Base-by-base conservation (phyloP, 2,113 vertebrate genomes). In the Peucedramus taeniatus region DNA sequence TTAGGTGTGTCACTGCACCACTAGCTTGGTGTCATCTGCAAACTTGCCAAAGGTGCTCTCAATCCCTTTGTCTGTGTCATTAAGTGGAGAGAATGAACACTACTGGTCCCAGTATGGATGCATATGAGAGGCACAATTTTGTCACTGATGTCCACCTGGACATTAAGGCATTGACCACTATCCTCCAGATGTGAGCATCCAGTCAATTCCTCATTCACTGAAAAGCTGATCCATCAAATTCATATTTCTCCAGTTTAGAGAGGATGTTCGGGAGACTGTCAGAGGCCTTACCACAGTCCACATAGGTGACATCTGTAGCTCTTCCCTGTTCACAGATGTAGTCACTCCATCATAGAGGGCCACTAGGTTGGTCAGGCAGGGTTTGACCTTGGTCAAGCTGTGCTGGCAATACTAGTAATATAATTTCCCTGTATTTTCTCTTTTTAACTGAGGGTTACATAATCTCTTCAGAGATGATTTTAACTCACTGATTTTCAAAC, bases 21-120 rank as follows among this genome's bases (percentile, higher is more conserved):
- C 14, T 10, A 45, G 16, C 47, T 74, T 57, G 6, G 11, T 54
- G n/a, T 70, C 19, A 9, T 9, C 50, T 60, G 40, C 35, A 45
- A 21, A 65, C 35, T 45, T 66, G 13, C 35, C 40, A 42, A 27
- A 19, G 4, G 13, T 53, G 20, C 10, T 7, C 10, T 71, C 0
- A 0, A 10, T 84, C 63, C 17, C 17, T 22, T n/a, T 37, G 6
- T 45, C 42, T 5, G 4, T 69, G 60, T 69, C 1, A 1, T 8
- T 51, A 10, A 10, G 30, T 66, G 57, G 63, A 63, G 23, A 23
- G 8, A 31, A 4, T 59, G n/a, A 69, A 39, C 17, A 6, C 20
- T 17, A 17, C 28, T 35, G 11, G 28, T 65, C 50, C 39, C 10
- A 3, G 8, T 24, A 20, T 21, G 49, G 59, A 51, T 19, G 15